A percentile compares a stretch with the other conserved stretches of the same genome.
Conservation (phyloP, 2,113 vertebrate species). For the Phoenicopterus ruber region DNA sequence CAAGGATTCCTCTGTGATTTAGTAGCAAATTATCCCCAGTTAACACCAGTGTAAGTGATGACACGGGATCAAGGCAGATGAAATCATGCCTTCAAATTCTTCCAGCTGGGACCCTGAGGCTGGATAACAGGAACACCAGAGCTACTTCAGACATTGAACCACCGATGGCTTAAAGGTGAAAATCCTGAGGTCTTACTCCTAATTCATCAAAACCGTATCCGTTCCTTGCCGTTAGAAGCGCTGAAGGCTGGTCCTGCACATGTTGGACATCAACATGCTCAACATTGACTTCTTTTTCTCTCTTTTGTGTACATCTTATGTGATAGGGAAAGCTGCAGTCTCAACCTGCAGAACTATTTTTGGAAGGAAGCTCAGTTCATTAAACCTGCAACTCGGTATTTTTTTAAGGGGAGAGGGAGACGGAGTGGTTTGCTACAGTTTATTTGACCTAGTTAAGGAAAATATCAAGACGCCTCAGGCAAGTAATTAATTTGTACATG, state of each 20-base stretch:
- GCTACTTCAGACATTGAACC: neutral
- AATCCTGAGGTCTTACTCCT: neutral
- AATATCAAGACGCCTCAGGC: slow-evolving; percentile 39
- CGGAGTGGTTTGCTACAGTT: slow-evolving; percentile 16
- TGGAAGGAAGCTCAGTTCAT: neutral
- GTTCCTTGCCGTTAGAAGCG: neutral
- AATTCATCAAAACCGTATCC: neutral
- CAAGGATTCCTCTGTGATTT: neutral
- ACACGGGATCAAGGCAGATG: neutral
- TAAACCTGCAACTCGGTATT: neutral
- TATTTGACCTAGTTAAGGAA: slow-evolving; percentile 61
- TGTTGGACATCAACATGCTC: accelerated
- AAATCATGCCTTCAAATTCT: neutral
- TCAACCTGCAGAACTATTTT: neutral
- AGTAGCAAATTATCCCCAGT: neutral
- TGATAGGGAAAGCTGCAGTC: neutral
- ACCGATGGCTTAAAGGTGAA: neutral
- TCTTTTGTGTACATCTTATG: neutral
- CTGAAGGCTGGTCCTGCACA: accelerated
- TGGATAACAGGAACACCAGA: neutral
- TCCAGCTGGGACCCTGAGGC: neutral
- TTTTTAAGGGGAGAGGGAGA: neutral
- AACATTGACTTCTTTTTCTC: neutral
- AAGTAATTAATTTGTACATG: slow-evolving; percentile 46
- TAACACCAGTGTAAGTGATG: neutral